Evolutionary conservation across 2,797 vertebrate genomes (phyloP), one percentile per base, ranked within the genome.

Genomic region (Myoxocephalus aenaeus): DNA sequence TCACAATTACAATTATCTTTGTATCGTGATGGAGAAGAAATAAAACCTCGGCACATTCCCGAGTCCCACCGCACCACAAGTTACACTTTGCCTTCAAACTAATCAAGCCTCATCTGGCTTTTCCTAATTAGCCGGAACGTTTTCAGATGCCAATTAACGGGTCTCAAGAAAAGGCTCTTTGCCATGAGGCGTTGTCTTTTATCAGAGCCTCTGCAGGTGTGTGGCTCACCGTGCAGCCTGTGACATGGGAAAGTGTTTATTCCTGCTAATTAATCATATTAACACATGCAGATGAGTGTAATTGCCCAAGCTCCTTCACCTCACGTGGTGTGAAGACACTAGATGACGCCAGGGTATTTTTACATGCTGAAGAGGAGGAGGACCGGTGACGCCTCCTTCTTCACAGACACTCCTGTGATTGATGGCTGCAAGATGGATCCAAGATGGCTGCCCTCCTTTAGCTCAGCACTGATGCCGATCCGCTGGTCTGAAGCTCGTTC

Each of bases 71-170:
- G 86, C 92, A 87, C 90, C 91, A 83, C 92, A 86, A 94, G 92
- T 95, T 95, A 90, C 93, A 93, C 92, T 92, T 90, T 83, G 92
- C 86, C 94, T 94, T 95, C 94, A 94, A 95, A 94, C 93, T 93
- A 94, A 95, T 94, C 93, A 93, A 92, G 94, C 90, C 93, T 96
- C 94, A 95, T 96, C 94, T 96, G 94, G 94, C 91, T 95, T 88
- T 86, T 90, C 78, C 90, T 95, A 95, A 96, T 96, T 96, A 96
- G 93, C 89, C 89, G 75, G 83, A 93, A 92, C 92, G 84, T 95
- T 95, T 93, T 95, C 94, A 94, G 92, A 94, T 95, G 94, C 95
- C 95, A 96, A 96, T 96, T 96, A 96, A 93, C 94, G 81, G 93
- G 90, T 93, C 92, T 94, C 87, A 80, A 92, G 91, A 93, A 92